Conservation (phyloP, 2,113 vertebrate species). For the Azemiops feae region DNA sequence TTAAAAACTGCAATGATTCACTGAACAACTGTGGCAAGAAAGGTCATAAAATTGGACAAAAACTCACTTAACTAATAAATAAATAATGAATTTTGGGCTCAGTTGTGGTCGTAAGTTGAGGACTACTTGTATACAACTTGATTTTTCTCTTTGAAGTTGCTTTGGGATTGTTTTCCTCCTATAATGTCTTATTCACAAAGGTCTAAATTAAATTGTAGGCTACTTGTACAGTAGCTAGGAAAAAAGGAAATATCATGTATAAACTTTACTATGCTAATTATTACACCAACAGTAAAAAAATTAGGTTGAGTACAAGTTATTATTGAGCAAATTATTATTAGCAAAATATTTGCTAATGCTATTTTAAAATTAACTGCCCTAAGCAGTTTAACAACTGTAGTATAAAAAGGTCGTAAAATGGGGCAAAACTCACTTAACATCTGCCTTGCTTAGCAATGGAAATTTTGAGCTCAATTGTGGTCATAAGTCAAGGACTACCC, state of each 20-base stretch:
- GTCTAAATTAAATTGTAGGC: constrained; percentile 20
- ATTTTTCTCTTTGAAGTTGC: not conserved
- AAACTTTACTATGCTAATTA: not conserved
- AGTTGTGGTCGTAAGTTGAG: too few relatives aligned
- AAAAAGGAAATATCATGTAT: constrained; percentile 5
- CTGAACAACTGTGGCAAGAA: too few relatives aligned
- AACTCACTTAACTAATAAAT: too few relatives aligned
- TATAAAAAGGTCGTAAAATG: not conserved
- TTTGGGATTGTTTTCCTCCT: not conserved
- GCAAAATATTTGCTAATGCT: not conserved
- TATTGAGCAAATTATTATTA: not conserved
- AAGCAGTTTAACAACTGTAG: not conserved
- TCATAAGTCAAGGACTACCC: too few relatives aligned
- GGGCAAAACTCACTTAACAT: not conserved
- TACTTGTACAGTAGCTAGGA: not conserved
- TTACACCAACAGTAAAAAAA: not conserved
- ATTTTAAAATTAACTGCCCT: not conserved
- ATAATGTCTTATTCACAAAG: constrained; percentile 3
- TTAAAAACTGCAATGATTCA: too few relatives aligned
- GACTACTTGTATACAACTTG: not conserved
- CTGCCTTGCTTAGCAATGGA: not conserved
- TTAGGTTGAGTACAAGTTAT: constrained; percentile 7
- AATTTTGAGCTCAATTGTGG: not conserved
- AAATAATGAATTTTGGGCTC: too few relatives aligned
- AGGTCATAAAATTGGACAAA: too few relatives aligned